A percentile compares a stretch with the other conserved stretches of the same genome.
These are phyloP conservation scores for Sebastes hubbsi DNA, from an alignment of 2,797 vertebrate species.

Conservation along the genomic window DNA sequence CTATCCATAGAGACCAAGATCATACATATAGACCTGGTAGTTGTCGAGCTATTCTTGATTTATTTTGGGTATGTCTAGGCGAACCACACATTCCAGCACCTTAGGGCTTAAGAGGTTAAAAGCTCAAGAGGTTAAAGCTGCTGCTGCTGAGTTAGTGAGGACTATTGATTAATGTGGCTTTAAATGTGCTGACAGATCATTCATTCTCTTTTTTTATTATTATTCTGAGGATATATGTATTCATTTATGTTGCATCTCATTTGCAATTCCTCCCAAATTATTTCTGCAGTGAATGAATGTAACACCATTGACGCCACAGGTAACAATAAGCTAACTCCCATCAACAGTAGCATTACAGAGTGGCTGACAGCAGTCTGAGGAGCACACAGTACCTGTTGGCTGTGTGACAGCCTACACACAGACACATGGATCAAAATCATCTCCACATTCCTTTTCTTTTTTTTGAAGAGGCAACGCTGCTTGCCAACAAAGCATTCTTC, in stretches of 20 bases:
- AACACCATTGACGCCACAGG: not conserved
- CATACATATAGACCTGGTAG: no score
- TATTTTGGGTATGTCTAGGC: no score
- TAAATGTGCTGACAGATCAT: not conserved
- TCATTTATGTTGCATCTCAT: not conserved
- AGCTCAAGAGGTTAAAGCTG: not conserved
- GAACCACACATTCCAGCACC: no score
- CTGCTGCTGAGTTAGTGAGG: not conserved
- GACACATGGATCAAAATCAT: not conserved
- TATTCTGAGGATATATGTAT: not conserved
- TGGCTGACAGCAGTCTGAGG: not conserved
- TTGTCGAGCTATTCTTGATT: no score
- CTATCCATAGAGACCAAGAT: no score
- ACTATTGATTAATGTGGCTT: not conserved
- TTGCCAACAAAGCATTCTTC: slow-evolving; percentile 1
- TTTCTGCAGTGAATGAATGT: not conserved
- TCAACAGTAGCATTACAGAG: not conserved
- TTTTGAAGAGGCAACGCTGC: not conserved
- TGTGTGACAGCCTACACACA: not conserved
- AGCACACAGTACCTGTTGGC: slow-evolving; percentile 4
- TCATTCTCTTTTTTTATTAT: not conserved
- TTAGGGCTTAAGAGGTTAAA: no score
- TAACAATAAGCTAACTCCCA: not conserved
- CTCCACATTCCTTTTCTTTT: not conserved
- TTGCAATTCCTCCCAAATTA: not conserved